A percentile compares a stretch with the other conserved stretches of the same genome.
These are phyloP conservation scores for Bradysia coprophila DNA, from an alignment of 1,140 invertebrate species.

Conservation along the genomic window DNA sequence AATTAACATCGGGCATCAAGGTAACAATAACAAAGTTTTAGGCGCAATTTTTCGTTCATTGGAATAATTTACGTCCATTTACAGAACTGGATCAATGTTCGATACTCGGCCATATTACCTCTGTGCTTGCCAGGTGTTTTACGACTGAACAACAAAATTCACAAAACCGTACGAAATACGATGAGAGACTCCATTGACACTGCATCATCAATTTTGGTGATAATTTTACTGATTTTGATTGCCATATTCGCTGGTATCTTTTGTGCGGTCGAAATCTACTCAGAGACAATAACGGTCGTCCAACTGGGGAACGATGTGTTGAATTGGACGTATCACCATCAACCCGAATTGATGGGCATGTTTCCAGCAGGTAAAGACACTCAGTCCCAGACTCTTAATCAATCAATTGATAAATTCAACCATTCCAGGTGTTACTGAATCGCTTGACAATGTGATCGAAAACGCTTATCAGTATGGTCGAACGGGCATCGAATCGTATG, in stretches of 20 bases:
- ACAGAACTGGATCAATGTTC: constrained; percentile 24
- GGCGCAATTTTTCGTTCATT: no score
- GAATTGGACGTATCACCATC: constrained; percentile 74
- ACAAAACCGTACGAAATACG: constrained; percentile 24
- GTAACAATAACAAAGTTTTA: no score
- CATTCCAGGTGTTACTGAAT: constrained; percentile 3
- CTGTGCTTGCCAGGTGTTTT: constrained; percentile 37
- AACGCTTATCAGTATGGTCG: constrained; percentile 80
- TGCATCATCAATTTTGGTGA: constrained; percentile 37
- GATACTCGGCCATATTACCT: constrained; percentile 33
- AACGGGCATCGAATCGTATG: constrained; percentile 20
- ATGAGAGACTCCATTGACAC: constrained; percentile 34
- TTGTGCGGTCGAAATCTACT: constrained; percentile 59
- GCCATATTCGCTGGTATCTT: constrained; percentile 25
- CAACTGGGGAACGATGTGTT: constrained; percentile 75
- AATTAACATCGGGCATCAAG: neutral
- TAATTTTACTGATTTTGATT: constrained; percentile 42
- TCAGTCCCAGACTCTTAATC: neutral
- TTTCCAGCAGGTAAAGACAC: constrained; percentile 44
- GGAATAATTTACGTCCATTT: no score
- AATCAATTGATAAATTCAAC: neutral
- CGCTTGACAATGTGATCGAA: constrained; percentile 67
- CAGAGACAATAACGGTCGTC: constrained; percentile 84
- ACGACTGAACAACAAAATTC: constrained; percentile 29
- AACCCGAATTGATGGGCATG: constrained; percentile 62